These are phyloP conservation scores for Siphamia tubifer DNA, from an alignment of 2,113 vertebrate genomes.

Conservation along the genomic window DNA sequence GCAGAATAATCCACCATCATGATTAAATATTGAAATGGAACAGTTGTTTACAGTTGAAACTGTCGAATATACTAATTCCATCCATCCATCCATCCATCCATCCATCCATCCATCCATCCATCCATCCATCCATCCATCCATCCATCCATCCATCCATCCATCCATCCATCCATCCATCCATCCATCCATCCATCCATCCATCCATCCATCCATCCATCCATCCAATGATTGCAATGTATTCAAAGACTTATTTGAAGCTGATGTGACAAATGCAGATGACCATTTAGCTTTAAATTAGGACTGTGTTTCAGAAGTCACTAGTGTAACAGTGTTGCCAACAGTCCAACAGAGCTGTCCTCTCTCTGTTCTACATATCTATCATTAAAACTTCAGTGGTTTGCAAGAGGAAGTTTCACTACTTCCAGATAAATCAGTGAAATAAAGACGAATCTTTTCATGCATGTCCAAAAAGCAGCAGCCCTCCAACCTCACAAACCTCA, in stretches of 20 bases:
- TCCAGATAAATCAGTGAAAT: conserved; percentile 59
- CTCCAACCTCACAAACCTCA: conserved; percentile 58
- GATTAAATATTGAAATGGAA: no score
- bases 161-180: no score
- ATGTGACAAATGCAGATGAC: conserved; percentile 14
- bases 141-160: no score
- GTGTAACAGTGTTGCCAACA: not conserved
- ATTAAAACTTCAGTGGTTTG: conserved; percentile 51
- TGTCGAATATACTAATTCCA: no score
- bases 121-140: no score
- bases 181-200: no score
- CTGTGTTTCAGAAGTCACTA: conserved; percentile 14
- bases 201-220: no score
- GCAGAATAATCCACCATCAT: no score
- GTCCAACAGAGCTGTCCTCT: conserved; percentile 24
- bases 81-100: no score
- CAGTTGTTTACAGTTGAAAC: no score
- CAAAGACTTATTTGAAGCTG: conserved; percentile 10
- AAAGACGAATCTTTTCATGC: conserved; percentile 59
- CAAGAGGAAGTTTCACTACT: conserved; percentile 52
- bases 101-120: no score
- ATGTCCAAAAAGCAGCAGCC: conserved; percentile 38
- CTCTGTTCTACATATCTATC: conserved; percentile 41
- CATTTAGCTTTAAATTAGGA: conserved; percentile 23
- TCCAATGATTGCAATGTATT: not conserved